These are phyloP conservation scores for Eriosoma lanigerum DNA, from an alignment of 1,140 invertebrate genomes.

Conservation along the genomic window DNA sequence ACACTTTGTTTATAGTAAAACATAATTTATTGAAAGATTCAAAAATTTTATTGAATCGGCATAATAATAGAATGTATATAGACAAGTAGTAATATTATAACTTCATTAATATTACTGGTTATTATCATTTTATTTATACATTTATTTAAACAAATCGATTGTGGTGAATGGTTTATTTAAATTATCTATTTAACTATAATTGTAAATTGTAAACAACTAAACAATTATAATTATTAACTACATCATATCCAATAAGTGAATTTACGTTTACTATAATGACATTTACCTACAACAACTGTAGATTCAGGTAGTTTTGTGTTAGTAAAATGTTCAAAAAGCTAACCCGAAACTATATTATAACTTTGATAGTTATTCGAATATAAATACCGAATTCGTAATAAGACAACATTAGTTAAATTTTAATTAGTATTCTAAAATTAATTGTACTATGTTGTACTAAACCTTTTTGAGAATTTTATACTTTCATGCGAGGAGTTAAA, in stretches of 20 bases:
- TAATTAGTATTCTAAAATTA: neutral
- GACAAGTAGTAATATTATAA: no score
- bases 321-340: neutral
- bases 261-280: neutral
- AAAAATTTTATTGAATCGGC: conserved; percentile 9
- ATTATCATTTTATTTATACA: no score
- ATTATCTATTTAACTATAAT: neutral
- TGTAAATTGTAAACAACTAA: neutral
- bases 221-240: neutral
- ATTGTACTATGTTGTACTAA: no score
- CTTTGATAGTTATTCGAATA: neutral
- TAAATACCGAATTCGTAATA: neutral
- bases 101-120: no score
- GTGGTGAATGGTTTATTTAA: conserved; percentile 4
- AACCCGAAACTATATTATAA: neutral
- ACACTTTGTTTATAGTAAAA: no score
- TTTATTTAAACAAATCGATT: neutral
- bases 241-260: neutral
- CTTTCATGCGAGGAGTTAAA: neutral
- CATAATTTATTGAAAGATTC: no score
- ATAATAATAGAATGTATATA: neutral
- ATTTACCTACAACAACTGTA: no score
- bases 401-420: neutral
- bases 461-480: no score
- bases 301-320: neutral